Base-by-base conservation (phyloP, 1,140 invertebrate species). In the Copidosoma floridanum region DNA sequence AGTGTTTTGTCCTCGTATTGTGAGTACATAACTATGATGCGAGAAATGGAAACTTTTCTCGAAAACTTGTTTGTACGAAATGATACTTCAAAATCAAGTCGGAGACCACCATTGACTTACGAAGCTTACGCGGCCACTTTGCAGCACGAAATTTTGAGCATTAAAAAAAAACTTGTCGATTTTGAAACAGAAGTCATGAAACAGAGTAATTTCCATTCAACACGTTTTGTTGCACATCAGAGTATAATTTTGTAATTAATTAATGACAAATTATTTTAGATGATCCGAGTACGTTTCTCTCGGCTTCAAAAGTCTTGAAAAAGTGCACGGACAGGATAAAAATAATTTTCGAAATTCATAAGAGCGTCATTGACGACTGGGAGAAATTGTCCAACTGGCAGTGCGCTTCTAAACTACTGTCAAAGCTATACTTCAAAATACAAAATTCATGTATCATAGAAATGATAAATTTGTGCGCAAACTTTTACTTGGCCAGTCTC, bases 401-500 rank as follows among this genome's bases (percentile, higher is more conserved):
- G 27, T 78, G 74, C 48, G 74, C 79, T 8, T 75, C 76, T 0
- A 75, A 73, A 64, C 64, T 84, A 27, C 66, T 84, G 12, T 77
- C 75, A 10, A 71, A 65, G 24, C 67, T 84, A 11, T 81, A 82
- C 67, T 68, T 69, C 54, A 74, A 81, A 53, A 67, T 83, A 56
- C 67, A 79, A 64, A 76, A 76, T 57, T 74, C 79, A 4, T 63
- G 63, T n/a, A 79, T 68, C 35, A 71, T 72, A 59, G 68, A 78
- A 50, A 76, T 76, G 53, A 76, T 78, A 37, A 80, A 82, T 67
- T 71, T 84, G 20, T 79, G 78, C 63, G 71, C 78, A 10, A 77
- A 73, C 60, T 66, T 85, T 35, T 84, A 83, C 64, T 55, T 84
- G 20, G 72, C 75, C 48, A 81, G 78, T 67, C 68, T 83, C 52